Evolutionary conservation across 2,113 vertebrate species (phyloP), one percentile per base, ranked within the genome.

Genomic region (Caranx ignobilis): DNA sequence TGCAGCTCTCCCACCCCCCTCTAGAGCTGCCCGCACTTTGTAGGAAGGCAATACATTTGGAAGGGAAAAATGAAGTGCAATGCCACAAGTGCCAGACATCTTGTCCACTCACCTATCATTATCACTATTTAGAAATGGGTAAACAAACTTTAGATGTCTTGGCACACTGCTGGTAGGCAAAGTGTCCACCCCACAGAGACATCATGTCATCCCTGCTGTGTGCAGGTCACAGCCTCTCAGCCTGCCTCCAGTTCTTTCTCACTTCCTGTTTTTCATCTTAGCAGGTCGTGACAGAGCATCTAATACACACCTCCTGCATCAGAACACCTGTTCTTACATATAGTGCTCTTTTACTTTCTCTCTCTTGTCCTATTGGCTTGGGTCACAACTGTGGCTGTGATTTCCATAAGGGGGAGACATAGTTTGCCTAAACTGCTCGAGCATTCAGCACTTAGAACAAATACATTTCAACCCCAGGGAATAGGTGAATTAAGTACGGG

Each of bases 231-330:
- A 60, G 39, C 66, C 16, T 65, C 0, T 2, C 52, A 11, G 54
- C 26, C 73, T 13, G 57, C 57, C 45, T 56, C 35, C 48, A 63
- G 41, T 39, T 75, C 43, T 59, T 0, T 3, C 75, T 26, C 18
- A 5, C 78, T 90, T 92, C 88, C 88, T 90, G 85, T 89, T 88
- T 84, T 86, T 82, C 47, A 5, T 57, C 75, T 66, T 43, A 9
- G 52, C 19, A 0, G 60, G 31, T 52, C 32, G 35, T 61, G 43
- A 71, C 37, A 57, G 59, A 48, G 48, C 41, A 39, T 74, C 71
- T 31, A 41, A 37, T 5, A 21, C 37, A 73, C 3, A 11, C 52
- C 76, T 85, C 77, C 63, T 72, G 79, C 11, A 26, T 75, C 32
- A 2, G 54, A 59, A 68, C 61, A 47, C 71, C 62, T 60, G 69